Evolutionary conservation across 2,797 vertebrate genomes (phyloP).

Genomic region (Bovichtus variegatus): DNA sequence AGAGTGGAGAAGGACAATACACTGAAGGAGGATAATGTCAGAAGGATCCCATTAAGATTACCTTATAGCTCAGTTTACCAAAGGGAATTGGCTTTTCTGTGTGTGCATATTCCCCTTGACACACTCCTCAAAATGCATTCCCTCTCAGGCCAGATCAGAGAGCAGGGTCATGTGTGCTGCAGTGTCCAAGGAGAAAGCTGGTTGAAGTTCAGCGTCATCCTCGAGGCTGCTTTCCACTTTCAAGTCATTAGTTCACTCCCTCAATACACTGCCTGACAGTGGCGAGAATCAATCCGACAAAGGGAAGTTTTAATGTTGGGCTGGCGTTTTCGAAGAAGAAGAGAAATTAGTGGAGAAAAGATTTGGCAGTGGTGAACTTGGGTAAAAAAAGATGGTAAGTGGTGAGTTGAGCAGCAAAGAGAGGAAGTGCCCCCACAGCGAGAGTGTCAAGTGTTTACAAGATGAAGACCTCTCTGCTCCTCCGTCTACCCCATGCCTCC

Average conservation of each 20-base stretch:
- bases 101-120: conserved; percentile 3
- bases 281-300: not conserved
- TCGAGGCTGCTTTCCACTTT: conserved; percentile 15
- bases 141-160: conserved; percentile 23
- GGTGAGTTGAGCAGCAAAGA: not conserved
- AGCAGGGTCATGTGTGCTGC: conserved; percentile 3
- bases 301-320: conserved; percentile 7
- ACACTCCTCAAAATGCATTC: conserved; percentile 5
- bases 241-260: conserved; percentile 22
- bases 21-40: conserved; percentile 34
- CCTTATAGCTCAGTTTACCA: conserved; percentile 31
- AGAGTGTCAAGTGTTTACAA: conserved; percentile 68
- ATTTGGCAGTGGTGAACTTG: conserved; percentile 26
- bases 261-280: not conserved
- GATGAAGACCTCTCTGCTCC: conserved; percentile 55
- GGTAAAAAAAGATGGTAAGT: not conserved
- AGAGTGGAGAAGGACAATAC: conserved; percentile 20
- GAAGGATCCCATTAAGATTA: conserved; percentile 36
- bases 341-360: not conserved
- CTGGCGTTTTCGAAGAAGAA: conserved; percentile 14
- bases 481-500: conserved; percentile 49
- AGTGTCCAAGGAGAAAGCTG: conserved; percentile 1
- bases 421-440: conserved; percentile 46
- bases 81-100: conserved; percentile 9
- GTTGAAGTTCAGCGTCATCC: conserved; percentile 3